Evolutionary conservation across 2,113 vertebrate species (phyloP), one percentile per base, ranked within the genome.

Genomic region (Tiliqua scincoides): DNA sequence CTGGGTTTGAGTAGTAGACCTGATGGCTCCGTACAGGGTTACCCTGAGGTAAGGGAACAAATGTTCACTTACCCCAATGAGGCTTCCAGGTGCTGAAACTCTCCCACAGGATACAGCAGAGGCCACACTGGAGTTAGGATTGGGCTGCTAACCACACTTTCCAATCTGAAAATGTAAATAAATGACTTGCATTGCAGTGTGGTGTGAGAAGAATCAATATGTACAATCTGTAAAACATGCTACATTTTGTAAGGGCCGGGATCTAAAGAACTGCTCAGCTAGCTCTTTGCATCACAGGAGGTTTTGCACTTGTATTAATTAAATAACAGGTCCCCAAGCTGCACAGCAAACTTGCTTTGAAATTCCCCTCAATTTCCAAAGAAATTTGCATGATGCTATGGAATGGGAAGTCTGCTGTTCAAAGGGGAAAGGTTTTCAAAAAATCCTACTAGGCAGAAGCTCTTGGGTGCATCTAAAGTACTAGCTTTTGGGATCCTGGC

Each of bases 401-500:
- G n/a, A 37, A 40, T 25, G 63, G 62, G n/a, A 32, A 67, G 62
- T 32, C n/a, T 30, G n/a, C 12, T 83, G 17, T 77, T 78, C 48
- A 77, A 78, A 85, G 52, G 72, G 32, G n/a, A 68, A 74, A 52
- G 9, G n/a, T 82, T 71, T 54, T 32, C 3, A n/a, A n/a, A 48
- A 76, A 77, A 43, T n/a, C 63, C 32, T 52, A 68, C 48, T 30
- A 40, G 63, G 63, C 48, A 78, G 57, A 85, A 65, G 63, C 73
- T 75, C 48, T 59, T 82, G 43, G 63, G 23, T 35, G 4, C 9
- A 23, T 17, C 48, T 65, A 85, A 78, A 78, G 74, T 70, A n/a
- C n/a, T n/a, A 78, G 83, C 17, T 78, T 78, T 54, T 78, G 68
- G 65, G 63, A 75, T 78, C 35, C 74, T 78, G 74, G 35, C 83